Evolutionary conservation across 2,888 invertebrate species (phyloP), one percentile per base, ranked within the genome.

Genomic region (Malthinus seriepunctatus): DNA sequence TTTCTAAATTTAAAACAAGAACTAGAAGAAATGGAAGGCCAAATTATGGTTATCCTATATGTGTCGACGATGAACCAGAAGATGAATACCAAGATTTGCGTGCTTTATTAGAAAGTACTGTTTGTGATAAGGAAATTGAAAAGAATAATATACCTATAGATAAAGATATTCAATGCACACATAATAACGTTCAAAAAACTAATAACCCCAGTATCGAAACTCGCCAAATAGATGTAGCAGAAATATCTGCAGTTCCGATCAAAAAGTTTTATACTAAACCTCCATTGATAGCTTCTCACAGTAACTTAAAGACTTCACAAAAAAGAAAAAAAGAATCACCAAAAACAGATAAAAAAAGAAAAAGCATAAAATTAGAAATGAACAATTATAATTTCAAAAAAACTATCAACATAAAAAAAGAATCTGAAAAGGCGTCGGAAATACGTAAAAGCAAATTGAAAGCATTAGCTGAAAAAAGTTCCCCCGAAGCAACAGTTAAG

Each of bases 401-500:
- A 32, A 32, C 23, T 2, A 8, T 23, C 12, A 8, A 51, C 48
- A 7, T 32, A 33, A 15, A 48, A 39, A 46, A 23, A 34, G 66
- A 71, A 11, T 42, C n/a, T n/a, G n/a, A n/a, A n/a, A n/a, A n/a
- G n/a, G n/a, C n/a, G n/a, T n/a, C 56, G 45, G 81, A 78, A 73
- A 79, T 77, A 69, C 74, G 84, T 31, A 83, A 81, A 63, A 79
- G 76, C 44, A 83, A 79, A 67, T 75, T 85, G 7, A 83, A 81
- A 69, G 80, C 81, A 72, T 73, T 84, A 60, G 83, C 84, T 80
- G 78, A 71, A 72, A 31, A 72, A 74, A 12, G 12, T 12, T 44
- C 1, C 9, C 33, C 7, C n/a, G n/a, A n/a, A n/a, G n/a, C n/a
- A n/a, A n/a, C n/a, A n/a, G n/a, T n/a, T n/a, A n/a, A n/a, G n/a